Evolutionary conservation across 2,888 invertebrate genomes (phyloP).

Genomic region (Acronicta leporina): DNA sequence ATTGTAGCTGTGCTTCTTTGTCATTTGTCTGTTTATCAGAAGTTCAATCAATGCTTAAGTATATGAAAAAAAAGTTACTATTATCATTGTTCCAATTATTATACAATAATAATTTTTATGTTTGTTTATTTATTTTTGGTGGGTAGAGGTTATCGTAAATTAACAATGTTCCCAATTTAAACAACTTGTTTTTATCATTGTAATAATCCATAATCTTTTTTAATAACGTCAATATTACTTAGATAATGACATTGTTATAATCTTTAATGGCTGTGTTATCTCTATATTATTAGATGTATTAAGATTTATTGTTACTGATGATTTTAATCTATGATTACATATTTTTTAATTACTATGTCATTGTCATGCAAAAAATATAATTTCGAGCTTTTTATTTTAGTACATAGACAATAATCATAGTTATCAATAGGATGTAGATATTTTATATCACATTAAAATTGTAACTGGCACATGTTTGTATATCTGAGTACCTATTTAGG

Average conservation of each 20-base stretch:
- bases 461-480: too few relatives aligned
- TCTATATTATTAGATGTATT: slow-evolving; percentile 2
- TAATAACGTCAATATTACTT: slow-evolving; percentile 26
- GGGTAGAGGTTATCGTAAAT: slow-evolving; percentile 1
- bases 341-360: background rate
- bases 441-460: too few relatives aligned
- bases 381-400: too few relatives aligned
- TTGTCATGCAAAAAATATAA: background rate
- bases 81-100: too few relatives aligned
- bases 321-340: background rate
- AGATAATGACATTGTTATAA: slow-evolving; percentile 12
- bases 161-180: background rate
- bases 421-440: too few relatives aligned
- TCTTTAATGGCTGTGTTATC: slow-evolving; percentile 12
- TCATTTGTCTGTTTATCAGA: too few relatives aligned
- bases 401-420: too few relatives aligned
- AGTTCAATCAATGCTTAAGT: too few relatives aligned
- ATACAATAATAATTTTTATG: too few relatives aligned
- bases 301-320: slow-evolving; percentile 10
- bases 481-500: too few relatives aligned
- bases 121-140: background rate
- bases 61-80: too few relatives aligned
- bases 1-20: too few relatives aligned
- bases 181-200: slow-evolving; percentile 11
- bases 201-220: slow-evolving; percentile 1